Percentiles rank a stretch among this genome's conserved stretches.
These are phyloP conservation scores for Notechis scutatus DNA, from an alignment of 2,113 vertebrate species.

Conservation along the genomic window DNA sequence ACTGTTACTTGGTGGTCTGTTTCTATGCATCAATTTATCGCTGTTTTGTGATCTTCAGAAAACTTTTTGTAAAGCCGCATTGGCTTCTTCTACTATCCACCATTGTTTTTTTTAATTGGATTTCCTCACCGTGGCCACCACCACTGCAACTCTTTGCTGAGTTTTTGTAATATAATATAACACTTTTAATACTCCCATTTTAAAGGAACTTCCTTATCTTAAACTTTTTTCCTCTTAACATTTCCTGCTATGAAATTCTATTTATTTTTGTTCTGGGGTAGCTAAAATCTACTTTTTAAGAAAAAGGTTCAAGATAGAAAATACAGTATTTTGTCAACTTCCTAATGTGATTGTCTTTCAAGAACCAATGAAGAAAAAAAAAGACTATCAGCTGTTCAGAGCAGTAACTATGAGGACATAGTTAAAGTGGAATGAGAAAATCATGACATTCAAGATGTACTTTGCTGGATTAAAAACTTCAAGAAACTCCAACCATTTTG, in stretches of 20 bases:
- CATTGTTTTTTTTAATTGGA: background rate
- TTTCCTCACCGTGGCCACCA: background rate
- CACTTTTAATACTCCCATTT: background rate
- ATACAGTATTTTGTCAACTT: background rate
- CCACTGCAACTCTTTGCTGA: background rate
- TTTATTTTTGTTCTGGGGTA: background rate
- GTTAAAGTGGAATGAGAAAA: background rate
- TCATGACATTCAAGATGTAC: background rate
- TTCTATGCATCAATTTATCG: background rate
- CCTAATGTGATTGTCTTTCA: background rate
- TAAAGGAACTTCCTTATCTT: background rate
- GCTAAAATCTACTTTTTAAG: background rate
- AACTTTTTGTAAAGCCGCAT: background rate
- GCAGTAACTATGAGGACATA: background rate
- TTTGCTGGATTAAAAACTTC: background rate
- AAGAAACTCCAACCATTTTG: background rate
- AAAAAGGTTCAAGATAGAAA: background rate
- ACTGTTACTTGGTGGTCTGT: too few relatives aligned
- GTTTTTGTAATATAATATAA: background rate
- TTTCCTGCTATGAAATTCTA: background rate
- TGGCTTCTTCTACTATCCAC: background rate
- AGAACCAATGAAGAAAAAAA: background rate
- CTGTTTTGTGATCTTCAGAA: background rate
- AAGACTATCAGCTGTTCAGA: background rate
- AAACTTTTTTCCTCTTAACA: background rate